Conservation (phyloP, 2,113 vertebrate species). For the Noctilio leporinus region DNA sequence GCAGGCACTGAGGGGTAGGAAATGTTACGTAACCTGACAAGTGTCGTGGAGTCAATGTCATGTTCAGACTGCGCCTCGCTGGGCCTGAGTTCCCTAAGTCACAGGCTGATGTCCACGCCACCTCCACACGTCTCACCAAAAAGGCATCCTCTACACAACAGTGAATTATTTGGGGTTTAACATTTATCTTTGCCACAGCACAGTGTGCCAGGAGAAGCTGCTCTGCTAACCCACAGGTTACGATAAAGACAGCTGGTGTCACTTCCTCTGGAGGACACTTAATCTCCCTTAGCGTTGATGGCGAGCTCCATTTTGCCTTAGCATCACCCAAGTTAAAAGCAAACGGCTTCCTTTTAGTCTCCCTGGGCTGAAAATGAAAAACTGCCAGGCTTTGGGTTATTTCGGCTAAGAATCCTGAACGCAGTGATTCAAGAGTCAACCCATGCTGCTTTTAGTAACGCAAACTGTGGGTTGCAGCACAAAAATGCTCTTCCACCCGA, state of each 20-base stretch:
- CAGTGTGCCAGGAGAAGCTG: neutral
- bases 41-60: neutral
- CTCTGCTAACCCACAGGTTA: neutral
- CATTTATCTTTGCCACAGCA: neutral
- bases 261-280: neutral
- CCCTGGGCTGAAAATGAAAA: slow-evolving; percentile 26
- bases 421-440: neutral
- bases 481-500: neutral
- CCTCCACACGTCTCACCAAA: neutral
- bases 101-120: neutral
- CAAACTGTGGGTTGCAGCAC: neutral
- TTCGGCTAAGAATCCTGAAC: neutral
- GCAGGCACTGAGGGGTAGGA: neutral
- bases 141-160: neutral
- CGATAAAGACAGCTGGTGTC: slow-evolving; percentile 44
- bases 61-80: neutral
- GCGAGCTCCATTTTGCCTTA: neutral
- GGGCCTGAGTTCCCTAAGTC: neutral
- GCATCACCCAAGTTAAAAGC: neutral
- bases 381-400: neutral
- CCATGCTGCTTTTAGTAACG: neutral
- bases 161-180: neutral
- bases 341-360: slow-evolving; percentile 37
- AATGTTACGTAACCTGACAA: neutral
- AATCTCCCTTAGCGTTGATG: neutral